phyloP scores from a whole-genome alignment of 1,140 invertebrate species.

The Harlomillsia oculata region DNA sequence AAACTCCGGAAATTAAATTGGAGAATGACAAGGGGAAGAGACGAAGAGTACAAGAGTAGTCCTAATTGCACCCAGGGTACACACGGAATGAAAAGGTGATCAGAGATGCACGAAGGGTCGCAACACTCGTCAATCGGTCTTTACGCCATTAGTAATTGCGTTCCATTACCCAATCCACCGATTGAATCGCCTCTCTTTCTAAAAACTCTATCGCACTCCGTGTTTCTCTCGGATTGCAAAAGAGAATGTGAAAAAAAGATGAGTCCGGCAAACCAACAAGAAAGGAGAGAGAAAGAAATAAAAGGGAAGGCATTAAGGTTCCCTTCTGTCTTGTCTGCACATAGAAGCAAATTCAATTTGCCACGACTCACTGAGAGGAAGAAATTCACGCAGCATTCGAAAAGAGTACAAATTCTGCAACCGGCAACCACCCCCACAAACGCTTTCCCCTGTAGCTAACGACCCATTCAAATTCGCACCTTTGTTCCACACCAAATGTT shows the following conservation, averaged over 20 bases:
- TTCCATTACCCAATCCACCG: not conserved
- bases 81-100: not conserved
- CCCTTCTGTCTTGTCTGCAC: conserved; percentile 11
- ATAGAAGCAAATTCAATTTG: conserved; percentile 15
- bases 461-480: conserved; percentile 15
- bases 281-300: conserved; percentile 22
- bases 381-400: not conserved
- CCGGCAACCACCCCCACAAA: no score
- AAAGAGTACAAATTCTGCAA: no score
- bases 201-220: no score
- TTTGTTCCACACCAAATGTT: not conserved
- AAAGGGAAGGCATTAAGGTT: conserved; percentile 26
- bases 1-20: not conserved
- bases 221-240: conserved; percentile 33
- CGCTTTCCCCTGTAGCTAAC: no score
- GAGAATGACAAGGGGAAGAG: not conserved
- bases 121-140: conserved; percentile 14
- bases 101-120: conserved; percentile 1
- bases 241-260: conserved; percentile 7
- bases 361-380: conserved; percentile 3
- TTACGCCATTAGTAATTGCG: conserved; percentile 8
- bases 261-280: conserved; percentile 11
- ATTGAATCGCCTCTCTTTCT: conserved; percentile 1
- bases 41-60: not conserved
- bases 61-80: not conserved